phyloP scores from a whole-genome alignment of 2,113 vertebrate genomes.

The Carassius carassius region DNA sequence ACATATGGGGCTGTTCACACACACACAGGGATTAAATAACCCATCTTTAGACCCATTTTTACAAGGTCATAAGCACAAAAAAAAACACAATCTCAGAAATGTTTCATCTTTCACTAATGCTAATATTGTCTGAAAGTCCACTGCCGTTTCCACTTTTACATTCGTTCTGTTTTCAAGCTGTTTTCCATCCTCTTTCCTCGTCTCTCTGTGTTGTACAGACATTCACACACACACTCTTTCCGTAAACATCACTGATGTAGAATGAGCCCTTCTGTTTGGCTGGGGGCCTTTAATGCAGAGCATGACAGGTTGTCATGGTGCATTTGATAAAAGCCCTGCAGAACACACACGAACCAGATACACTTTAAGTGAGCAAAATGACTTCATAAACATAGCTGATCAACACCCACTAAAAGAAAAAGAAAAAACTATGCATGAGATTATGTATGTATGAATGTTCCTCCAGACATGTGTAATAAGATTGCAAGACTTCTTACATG shows the following conservation, averaged over 20 bases:
- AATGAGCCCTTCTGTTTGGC: constrained; percentile 74
- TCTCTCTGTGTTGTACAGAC: not conserved
- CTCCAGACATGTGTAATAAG: not conserved
- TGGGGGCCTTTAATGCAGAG: constrained; percentile 61
- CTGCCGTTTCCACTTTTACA: not conserved
- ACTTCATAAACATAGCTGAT: constrained; percentile 44
- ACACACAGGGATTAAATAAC: constrained; percentile 62
- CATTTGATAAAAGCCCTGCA: constrained; percentile 67
- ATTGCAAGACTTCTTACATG: not conserved
- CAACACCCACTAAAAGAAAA: constrained; percentile 25
- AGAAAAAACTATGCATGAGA: constrained; percentile 26
- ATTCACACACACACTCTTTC: not conserved
- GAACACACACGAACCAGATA: constrained; percentile 29
- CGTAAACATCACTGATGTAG: constrained; percentile 65
- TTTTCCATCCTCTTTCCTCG: not conserved
- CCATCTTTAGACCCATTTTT: constrained; percentile 47
- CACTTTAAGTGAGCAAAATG: constrained; percentile 46
- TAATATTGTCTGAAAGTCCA: not conserved
- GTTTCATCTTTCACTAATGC: not conserved
- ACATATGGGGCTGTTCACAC: constrained; percentile 42
- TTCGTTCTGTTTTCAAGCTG: not conserved
- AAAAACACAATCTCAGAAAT: constrained; percentile 28
- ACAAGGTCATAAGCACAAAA: constrained; percentile 55
- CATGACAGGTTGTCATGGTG: constrained; percentile 72
- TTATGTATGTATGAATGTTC: constrained; percentile 7